phyloP scores from a whole-genome alignment of 2,797 vertebrate genomes.

The Falco concolor region DNA sequence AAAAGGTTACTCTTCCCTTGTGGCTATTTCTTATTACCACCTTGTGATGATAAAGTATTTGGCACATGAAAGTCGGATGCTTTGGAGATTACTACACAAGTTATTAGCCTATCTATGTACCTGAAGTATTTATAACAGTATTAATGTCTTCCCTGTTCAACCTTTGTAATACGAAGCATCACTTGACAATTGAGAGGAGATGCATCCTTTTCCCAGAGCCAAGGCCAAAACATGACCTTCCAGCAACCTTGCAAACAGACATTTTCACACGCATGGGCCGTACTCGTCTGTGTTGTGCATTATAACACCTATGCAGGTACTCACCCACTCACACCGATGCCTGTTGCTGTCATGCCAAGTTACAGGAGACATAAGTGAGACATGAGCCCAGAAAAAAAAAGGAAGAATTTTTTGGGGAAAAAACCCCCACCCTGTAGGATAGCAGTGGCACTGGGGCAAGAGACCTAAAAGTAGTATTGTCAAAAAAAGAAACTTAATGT shows the following conservation, averaged over 20 bases:
- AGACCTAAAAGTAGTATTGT: neutral
- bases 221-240: neutral
- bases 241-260: neutral
- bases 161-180: neutral
- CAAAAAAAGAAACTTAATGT: neutral
- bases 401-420: rapidly evolving
- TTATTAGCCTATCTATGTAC: neutral
- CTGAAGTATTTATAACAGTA: neutral
- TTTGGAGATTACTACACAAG: slow-evolving; percentile 35
- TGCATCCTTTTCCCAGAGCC: neutral
- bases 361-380: neutral
- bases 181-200: neutral
- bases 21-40: slow-evolving; percentile 64
- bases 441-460: neutral
- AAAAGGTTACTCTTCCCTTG: slow-evolving; percentile 60
- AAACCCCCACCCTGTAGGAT: rapidly evolving
- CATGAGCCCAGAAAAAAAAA: neutral
- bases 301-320: neutral
- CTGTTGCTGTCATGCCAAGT: neutral
- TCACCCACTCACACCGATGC: neutral
- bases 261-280: neutral
- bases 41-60: slow-evolving; percentile 57
- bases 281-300: neutral
- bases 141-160: slow-evolving; percentile 16
- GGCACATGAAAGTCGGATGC: neutral